Evolutionary conservation across 2,888 invertebrate species (phyloP), one percentile per base, ranked within the genome.

Genomic region (Lasius fuliginosus): DNA sequence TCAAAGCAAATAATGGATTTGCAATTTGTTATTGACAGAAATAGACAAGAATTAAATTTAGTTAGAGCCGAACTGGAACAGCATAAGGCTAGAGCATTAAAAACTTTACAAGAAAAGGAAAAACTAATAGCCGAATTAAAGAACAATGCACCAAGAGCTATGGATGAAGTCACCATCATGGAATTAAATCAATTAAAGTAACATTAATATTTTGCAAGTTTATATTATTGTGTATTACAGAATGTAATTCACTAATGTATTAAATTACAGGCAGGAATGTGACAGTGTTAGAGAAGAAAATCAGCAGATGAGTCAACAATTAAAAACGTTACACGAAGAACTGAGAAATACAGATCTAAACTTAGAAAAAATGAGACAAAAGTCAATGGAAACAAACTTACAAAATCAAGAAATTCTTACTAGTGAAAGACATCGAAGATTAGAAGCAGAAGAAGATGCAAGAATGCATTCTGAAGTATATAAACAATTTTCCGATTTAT

Each of bases 1-100:
- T 91, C 94, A 53, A 95, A 95, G 85, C 95, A 95, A 90, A 92
- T 95, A 33, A 89, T 94, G 30, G 95, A 95, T 90, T 86, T 94
- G 90, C 88, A 94, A 91, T 89, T 94, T 92, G 91, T 92, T 85
- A 85, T 94, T 36, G 94, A 95, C 30, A 93, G 93, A 86, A 93
- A 87, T 83, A 90, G 92, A 76, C 86, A 89, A 60, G 95, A 95
- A 82, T 87, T 94, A 46, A 93, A 92, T 82, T 90, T 92, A 1
- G 92, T 95, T 18, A 95, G 95, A 33, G 92, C 93, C 8, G 98
- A 98, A 93, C 96, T 98, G 91, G 96, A 97, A 79, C 97, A 97
- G 79, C 98, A 98, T 94, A 97, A 97, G 90, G 96, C 96, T n/a
- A 97, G 98, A 92, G 98, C 98, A 0, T 96, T 97, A 90, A 96